phyloP scores from a whole-genome alignment of 1,140 invertebrate species.

The Parasteatoda tepidariorum region DNA sequence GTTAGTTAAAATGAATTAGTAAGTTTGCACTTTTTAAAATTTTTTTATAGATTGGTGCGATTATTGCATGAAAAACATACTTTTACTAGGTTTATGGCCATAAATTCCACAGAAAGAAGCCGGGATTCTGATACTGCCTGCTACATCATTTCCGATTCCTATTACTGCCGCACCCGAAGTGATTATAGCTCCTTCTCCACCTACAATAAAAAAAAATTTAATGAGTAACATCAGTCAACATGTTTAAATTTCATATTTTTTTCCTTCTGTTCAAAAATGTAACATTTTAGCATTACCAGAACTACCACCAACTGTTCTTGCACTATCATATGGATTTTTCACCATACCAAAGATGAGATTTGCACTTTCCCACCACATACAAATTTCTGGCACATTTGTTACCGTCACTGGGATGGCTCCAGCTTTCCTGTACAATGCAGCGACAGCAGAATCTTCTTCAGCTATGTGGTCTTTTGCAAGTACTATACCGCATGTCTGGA shows the following conservation, averaged over 20 bases:
- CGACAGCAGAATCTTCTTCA: constrained; percentile 72
- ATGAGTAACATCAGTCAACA: too few relatives aligned
- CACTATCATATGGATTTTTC: background rate
- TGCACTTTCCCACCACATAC: background rate
- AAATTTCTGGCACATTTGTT: constrained; percentile 86
- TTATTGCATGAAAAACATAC: background rate
- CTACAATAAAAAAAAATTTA: background rate
- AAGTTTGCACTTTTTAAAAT: too few relatives aligned
- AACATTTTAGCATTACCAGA: too few relatives aligned
- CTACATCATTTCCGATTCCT: constrained; percentile 94
- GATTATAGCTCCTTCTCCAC: constrained; percentile 72
- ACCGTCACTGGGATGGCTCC: constrained; percentile 95
- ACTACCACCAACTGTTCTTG: background rate
- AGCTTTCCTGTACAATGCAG: constrained; percentile 81
- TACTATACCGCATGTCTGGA: background rate
- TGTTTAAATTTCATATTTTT: too few relatives aligned
- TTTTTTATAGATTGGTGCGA: too few relatives aligned
- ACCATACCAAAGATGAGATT: background rate
- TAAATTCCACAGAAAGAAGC: constrained; percentile 94
- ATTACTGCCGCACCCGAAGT: constrained; percentile 84
- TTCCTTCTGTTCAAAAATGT: too few relatives aligned
- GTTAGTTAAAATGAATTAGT: too few relatives aligned
- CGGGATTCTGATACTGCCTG: constrained; percentile 95
- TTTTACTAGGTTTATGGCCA: constrained; percentile 87
- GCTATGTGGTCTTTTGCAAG: constrained; percentile 13